Base-by-base conservation (phyloP, 2,113 vertebrate genomes). In the Burhinus oedicnemus region DNA sequence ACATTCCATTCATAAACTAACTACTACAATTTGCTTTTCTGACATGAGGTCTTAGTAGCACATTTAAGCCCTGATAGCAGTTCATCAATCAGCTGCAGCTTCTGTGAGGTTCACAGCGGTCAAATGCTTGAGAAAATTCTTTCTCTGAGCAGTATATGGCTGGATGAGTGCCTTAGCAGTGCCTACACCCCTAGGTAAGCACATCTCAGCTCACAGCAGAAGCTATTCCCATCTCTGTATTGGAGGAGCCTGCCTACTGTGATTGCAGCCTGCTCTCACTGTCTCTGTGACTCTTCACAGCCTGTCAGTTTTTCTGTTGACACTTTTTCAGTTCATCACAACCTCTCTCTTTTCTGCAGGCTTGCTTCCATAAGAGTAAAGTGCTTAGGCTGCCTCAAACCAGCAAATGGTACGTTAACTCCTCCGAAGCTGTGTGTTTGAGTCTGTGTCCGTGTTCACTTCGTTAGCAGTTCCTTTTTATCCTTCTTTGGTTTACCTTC, bases 241-340 rank as follows among this genome's bases (percentile, higher is more conserved):
- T 91, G 91, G 89, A 95, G 90, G 91, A 93, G 62, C 51, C 83
- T 95, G 87, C 94, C 93, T 87, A 45, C 93, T 89, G 70, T 49
- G 81, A 87, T 69, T 76, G 84, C 95, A 97, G 75, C 84, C 96
- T 96, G 93, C 93, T 97, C 86, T 92, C 86, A 38, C 93, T 86
- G 82, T 68, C 90, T 93, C 87, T 96, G 72, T 84, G 84, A 95
- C 93, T 96, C 91, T 95, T 96, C 96, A 74, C 95, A 97, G 95
- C 96, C 95, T 97, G 95, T 93, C 96, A 96, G 82, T 71, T 96
- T 96, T 96, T 72, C 93, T 97, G 4, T 77, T 97, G 96, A 96
- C 82, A 70, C 58, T 96, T 97, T 30, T 45, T 65, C 81, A 80
- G 70, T 96, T 97, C 95, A 57, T 91, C 84, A 91, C 91, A 96